Percentiles rank a stretch among this genome's conserved stretches.
Conservation (phyloP, 2,797 vertebrate species). For the Schizothorax lantsangensis region DNA sequence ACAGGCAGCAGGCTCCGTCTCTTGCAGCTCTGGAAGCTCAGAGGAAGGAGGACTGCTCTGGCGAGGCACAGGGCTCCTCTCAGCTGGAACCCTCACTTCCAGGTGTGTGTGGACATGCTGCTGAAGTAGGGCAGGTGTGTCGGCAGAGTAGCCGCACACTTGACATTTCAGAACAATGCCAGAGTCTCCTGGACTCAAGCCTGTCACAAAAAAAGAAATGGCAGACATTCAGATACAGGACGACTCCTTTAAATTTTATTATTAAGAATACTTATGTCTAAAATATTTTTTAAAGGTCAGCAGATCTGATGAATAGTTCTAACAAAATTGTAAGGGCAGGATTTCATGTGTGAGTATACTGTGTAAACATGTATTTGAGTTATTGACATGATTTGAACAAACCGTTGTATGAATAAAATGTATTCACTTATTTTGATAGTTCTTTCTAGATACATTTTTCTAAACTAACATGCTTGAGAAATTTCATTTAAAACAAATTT, state of each 20-base stretch:
- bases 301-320: not conserved
- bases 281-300: not conserved
- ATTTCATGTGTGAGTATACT: not conserved
- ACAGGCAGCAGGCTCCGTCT: conserved; percentile 69
- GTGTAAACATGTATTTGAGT: not conserved
- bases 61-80: conserved; percentile 69
- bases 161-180: conserved; percentile 82
- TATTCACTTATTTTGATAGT: not conserved
- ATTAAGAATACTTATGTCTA: not conserved
- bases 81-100: conserved; percentile 72
- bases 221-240: not conserved
- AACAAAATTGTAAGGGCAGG: not conserved
- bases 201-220: conserved; percentile 64
- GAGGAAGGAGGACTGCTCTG: conserved; percentile 69
- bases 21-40: conserved; percentile 67
- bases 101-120: conserved; percentile 87
- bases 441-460: not conserved
- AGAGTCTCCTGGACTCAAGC: conserved; percentile 81
- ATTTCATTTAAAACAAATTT: not conserved
- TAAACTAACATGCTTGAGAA: not conserved
- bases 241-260: not conserved
- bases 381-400: not conserved
- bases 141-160: conserved; percentile 83
- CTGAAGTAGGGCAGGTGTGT: conserved; percentile 83
- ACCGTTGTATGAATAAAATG: not conserved